Evolutionary conservation across 1,140 invertebrate species (phyloP).

Genomic region (Charaxes varanes): DNA sequence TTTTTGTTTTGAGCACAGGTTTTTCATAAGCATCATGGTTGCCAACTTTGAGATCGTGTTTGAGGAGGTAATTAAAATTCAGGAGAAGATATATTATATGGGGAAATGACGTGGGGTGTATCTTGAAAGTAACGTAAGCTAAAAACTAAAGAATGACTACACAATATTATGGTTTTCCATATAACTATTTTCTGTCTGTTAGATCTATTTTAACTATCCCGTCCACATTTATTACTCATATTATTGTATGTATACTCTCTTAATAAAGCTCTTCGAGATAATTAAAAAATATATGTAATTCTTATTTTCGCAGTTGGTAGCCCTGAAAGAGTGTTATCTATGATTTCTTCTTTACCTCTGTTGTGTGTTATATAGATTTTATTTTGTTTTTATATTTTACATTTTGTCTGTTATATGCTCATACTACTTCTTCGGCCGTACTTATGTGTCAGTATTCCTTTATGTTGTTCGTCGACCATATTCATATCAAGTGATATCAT

Average conservation of each 20-base stretch:
- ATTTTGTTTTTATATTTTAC: conserved; percentile 17
- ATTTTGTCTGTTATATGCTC: conserved; percentile 13
- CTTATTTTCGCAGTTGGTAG: conserved; percentile 4
- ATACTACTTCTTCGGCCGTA: conserved; percentile 28
- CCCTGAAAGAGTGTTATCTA: neutral
- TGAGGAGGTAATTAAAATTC: too few species aligned
- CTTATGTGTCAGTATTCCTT: conserved; percentile 43
- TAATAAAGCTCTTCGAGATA: neutral
- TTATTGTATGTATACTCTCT: neutral
- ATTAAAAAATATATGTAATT: neutral
- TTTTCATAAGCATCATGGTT: too few species aligned
- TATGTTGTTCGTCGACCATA: conserved; percentile 22
- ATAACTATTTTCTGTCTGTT: neutral
- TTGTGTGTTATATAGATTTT: conserved; percentile 26
- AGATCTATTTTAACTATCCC: neutral
- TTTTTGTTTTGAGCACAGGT: too few species aligned
- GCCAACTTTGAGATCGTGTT: too few species aligned
- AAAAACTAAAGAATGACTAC: conserved; percentile 3
- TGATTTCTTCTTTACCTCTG: conserved; percentile 17
- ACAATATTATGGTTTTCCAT: neutral
- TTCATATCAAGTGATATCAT: conserved; percentile 48
- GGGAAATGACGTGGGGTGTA: too few species aligned
- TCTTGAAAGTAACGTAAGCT: too few species aligned
- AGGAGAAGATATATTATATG: too few species aligned
- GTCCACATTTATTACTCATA: conserved; percentile 1